Conservation (phyloP, 2,888 invertebrate species). For the Euplagia quadripunctaria region DNA sequence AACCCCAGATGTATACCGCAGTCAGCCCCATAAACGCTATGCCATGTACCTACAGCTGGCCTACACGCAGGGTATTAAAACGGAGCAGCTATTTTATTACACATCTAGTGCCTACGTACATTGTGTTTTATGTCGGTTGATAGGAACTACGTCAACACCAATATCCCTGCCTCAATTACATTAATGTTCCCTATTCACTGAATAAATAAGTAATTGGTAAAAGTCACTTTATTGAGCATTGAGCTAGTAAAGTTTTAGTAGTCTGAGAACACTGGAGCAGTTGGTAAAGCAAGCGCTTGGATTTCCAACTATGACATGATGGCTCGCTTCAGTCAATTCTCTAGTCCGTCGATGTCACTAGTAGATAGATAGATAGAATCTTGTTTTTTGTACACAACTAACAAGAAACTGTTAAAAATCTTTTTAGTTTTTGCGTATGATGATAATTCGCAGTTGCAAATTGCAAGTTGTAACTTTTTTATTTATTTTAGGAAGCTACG, state of each 20-base stretch:
- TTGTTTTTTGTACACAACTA: too few species aligned
- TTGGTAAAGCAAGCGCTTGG: too few species aligned
- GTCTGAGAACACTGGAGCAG: too few species aligned
- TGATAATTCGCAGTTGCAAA: neutral
- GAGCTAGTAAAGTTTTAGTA: neutral
- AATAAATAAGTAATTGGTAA: neutral
- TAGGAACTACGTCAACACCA: neutral
- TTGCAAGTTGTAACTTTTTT: neutral
- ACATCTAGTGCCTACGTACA: neutral
- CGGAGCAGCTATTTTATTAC: neutral
- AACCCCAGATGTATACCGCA: neutral
- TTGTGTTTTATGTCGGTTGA: neutral
- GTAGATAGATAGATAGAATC: too few species aligned
- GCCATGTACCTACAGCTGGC: too few species aligned
- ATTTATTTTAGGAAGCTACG: slow-evolving; percentile 85
- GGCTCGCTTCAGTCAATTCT: too few species aligned
- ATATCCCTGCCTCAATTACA: neutral
- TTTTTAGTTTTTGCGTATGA: neutral
- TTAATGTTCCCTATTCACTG: neutral
- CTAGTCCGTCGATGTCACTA: too few species aligned
- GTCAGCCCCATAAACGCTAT: too few species aligned
- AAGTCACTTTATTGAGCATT: neutral
- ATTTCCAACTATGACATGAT: too few species aligned
- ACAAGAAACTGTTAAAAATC: too few species aligned
- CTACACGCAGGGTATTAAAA: neutral